Conservation (phyloP, 2,113 vertebrate genomes). For the Callaeas wilsoni region DNA sequence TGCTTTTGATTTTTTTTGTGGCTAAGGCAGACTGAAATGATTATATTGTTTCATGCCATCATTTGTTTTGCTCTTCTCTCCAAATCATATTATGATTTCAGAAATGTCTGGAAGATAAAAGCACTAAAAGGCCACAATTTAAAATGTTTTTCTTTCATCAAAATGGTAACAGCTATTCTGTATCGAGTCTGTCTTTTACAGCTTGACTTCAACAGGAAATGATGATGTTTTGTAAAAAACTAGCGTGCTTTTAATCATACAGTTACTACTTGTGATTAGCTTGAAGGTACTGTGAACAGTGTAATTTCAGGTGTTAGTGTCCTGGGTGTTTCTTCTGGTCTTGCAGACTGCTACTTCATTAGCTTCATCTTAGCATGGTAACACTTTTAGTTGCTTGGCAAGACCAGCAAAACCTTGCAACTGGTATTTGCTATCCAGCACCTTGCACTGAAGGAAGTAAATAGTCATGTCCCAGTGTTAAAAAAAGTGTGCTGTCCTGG, state of each 20-base stretch:
- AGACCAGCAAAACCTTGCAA: neutral
- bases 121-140: neutral
- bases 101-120: neutral
- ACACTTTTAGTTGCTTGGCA: neutral
- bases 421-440: neutral
- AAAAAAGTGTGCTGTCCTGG: neutral
- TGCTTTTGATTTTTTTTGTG: neutral
- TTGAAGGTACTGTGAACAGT: neutral
- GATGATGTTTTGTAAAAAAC: neutral
- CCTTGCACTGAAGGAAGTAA: neutral
- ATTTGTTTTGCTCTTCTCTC: neutral
- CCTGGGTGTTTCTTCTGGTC: neutral
- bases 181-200: neutral
- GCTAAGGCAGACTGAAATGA: neutral
- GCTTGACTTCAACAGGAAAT: neutral
- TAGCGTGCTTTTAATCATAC: neutral
- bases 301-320: neutral
- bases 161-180: neutral
- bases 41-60: neutral
- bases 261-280: neutral
- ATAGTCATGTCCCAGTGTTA: neutral
- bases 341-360: neutral
- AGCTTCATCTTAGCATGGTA: neutral
- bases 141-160: neutral
- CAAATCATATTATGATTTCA: neutral